Conservation (phyloP, 2,888 invertebrate genomes). For the Camponotus fellah region DNA sequence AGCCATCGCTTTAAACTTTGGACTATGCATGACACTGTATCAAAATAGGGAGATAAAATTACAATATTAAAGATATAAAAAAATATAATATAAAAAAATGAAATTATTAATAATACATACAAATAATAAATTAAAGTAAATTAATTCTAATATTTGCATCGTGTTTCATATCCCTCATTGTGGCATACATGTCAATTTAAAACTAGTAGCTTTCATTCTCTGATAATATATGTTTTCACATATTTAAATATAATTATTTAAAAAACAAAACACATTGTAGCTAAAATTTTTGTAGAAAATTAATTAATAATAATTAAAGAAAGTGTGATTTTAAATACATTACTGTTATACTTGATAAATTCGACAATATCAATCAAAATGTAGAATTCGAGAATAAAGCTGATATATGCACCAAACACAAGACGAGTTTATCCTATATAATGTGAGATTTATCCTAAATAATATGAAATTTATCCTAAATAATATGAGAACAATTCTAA, state of each 20-base stretch:
- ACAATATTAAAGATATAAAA: not conserved
- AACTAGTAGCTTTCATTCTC: not conserved
- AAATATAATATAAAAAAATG: not conserved
- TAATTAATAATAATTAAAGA: not conserved
- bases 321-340: not conserved
- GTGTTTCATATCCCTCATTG: not conserved
- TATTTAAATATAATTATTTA: not conserved
- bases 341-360: not conserved
- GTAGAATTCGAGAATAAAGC: not conserved
- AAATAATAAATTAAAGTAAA: conserved; percentile 12
- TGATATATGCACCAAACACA: not conserved
- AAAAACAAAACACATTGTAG: not conserved
- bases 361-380: not conserved
- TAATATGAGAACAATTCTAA: not conserved
- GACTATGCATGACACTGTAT: not conserved
- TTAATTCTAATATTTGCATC: not conserved
- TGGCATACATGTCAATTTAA: not conserved
- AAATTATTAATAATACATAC: conserved; percentile 1
- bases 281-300: not conserved
- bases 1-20: not conserved
- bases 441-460: not conserved
- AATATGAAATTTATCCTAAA: not conserved
- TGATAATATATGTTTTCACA: not conserved
- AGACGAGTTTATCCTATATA: not conserved
- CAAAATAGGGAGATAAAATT: not conserved